These are phyloP conservation scores for Pluvialis apricaria DNA, from an alignment of 2,113 vertebrate genomes.

Conservation along the genomic window DNA sequence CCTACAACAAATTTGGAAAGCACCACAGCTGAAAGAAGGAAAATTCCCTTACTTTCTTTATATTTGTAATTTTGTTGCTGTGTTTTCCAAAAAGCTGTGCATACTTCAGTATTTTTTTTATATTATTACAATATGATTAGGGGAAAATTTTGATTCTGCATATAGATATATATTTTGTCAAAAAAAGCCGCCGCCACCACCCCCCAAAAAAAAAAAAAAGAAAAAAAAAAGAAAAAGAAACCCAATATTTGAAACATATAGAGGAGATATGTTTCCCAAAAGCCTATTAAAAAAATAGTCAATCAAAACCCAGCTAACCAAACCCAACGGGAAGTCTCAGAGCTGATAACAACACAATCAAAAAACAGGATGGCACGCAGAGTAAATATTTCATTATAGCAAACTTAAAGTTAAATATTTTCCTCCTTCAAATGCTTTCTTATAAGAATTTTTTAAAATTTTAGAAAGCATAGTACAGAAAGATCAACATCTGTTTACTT, in stretches of 20 bases:
- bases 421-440: background rate
- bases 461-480: background rate
- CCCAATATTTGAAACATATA: background rate
- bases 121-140: background rate
- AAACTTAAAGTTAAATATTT: background rate
- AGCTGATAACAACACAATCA: background rate
- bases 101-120: background rate
- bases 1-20: background rate
- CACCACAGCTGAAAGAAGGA: background rate
- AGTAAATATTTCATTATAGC: background rate
- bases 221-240: background rate
- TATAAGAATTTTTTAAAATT: background rate
- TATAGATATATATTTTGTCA: background rate
- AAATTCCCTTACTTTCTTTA: background rate
- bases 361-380: background rate
- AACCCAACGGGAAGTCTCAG: background rate
- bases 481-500: background rate
- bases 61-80: background rate
- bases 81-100: background rate
- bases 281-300: background rate
- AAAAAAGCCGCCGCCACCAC: background rate
- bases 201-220: background rate
- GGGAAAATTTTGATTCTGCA: background rate
- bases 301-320: background rate
- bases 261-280: background rate